Percentiles rank a stretch among this genome's conserved stretches.
These are phyloP conservation scores for Drosophila leonis DNA, from an alignment of 2,888 invertebrate species.

Conservation along the genomic window DNA sequence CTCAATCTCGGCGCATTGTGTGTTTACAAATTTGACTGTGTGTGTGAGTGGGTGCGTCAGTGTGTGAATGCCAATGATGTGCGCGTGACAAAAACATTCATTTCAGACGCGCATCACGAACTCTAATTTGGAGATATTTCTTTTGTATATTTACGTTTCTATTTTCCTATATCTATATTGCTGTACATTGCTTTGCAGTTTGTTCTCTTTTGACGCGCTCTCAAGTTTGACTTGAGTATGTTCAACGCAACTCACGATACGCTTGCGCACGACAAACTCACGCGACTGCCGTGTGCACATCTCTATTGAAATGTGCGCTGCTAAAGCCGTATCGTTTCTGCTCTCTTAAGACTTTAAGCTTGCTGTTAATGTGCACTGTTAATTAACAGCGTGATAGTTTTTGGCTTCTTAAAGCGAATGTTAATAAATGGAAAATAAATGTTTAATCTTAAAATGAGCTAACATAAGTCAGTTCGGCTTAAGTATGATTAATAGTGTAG, in stretches of 20 bases:
- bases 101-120: conserved; percentile 37
- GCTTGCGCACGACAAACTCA: conserved; percentile 28
- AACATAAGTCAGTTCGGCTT: neutral
- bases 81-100: conserved; percentile 59
- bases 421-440: neutral
- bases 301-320: conserved; percentile 32
- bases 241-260: neutral
- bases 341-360: conserved; percentile 51
- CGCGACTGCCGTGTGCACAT: conserved; percentile 20
- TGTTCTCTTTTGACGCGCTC: neutral
- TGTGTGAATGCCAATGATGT: conserved; percentile 56
- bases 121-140: neutral
- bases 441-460: neutral
- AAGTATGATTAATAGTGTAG: neutral
- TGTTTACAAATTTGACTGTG: conserved; percentile 40
- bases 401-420: neutral
- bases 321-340: conserved; percentile 4
- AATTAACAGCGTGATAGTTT: conserved; percentile 37
- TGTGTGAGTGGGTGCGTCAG: conserved; percentile 46
- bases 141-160: neutral
- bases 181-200: neutral
- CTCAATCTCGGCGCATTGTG: conserved; percentile 71
- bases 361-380: conserved; percentile 45
- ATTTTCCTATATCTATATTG: neutral
- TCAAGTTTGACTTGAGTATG: neutral